Evolutionary conservation across 2,888 invertebrate species (phyloP).

Genomic region (Pammene fasciana): DNA sequence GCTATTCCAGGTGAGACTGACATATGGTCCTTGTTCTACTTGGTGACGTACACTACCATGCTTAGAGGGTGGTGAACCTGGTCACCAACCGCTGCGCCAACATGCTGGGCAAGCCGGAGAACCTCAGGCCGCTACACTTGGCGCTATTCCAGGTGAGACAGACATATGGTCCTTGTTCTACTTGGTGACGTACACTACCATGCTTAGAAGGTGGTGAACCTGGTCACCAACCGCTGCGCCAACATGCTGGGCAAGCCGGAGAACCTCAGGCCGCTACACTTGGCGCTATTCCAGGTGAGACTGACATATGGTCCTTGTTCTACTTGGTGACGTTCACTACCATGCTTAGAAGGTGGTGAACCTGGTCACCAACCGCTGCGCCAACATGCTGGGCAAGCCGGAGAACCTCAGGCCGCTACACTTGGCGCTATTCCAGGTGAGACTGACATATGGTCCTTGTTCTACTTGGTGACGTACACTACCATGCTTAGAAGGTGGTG

Average conservation of each 20-base stretch:
- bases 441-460: constrained; percentile 8
- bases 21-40: constrained; percentile 85
- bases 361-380: constrained; percentile 92
- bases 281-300: constrained; percentile 94
- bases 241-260: constrained; percentile 96
- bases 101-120: constrained; percentile 97
- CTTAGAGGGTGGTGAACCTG: constrained; percentile 95
- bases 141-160: constrained; percentile 92
- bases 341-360: constrained; percentile 96
- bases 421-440: constrained; percentile 94
- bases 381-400: constrained; percentile 93
- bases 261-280: constrained; percentile 93
- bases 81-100: constrained; percentile 92
- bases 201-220: constrained; percentile 96
- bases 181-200: constrained; percentile 96
- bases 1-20: constrained; percentile 90
- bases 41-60: constrained; percentile 97
- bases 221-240: constrained; percentile 92
- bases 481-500: constrained; percentile 96
- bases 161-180: constrained; percentile 71
- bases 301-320: constrained; percentile 11
- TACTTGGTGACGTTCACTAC: constrained; percentile 98
- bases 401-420: constrained; percentile 96
- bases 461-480: constrained; percentile 96
- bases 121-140: constrained; percentile 93